phyloP scores from a whole-genome alignment of 1,140 invertebrate genomes.

The Solen grandis region DNA sequence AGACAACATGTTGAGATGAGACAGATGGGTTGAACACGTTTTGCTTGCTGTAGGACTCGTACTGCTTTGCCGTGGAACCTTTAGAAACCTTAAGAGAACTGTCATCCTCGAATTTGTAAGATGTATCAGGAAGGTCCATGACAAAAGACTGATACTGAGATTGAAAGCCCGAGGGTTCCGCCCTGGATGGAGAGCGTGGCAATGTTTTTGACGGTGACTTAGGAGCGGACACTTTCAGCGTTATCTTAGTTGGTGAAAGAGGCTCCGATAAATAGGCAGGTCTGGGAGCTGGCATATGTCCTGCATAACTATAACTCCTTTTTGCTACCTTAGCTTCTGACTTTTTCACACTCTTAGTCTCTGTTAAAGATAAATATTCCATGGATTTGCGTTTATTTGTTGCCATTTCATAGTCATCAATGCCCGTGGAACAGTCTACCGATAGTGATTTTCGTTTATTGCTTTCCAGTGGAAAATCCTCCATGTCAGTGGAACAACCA shows the following conservation, averaged over 20 bases:
- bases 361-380: background rate
- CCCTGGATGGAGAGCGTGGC: slow-evolving; percentile 43
- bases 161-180: slow-evolving; percentile 40
- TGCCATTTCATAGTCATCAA: background rate
- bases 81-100: background rate
- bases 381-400: slow-evolving; percentile 43
- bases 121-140: slow-evolving; percentile 32
- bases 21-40: background rate
- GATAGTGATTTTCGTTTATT: slow-evolving; percentile 32
- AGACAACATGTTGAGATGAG: background rate
- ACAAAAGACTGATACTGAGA: slow-evolving; percentile 52
- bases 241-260: slow-evolving; percentile 45
- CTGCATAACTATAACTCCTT: slow-evolving; percentile 35
- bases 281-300: slow-evolving; percentile 28
- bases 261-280: slow-evolving; percentile 44
- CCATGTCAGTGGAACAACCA: slow-evolving; percentile 26
- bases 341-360: slow-evolving; percentile 30
- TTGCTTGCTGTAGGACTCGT: background rate
- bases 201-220: slow-evolving; percentile 19
- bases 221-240: slow-evolving; percentile 31
- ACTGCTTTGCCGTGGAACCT: background rate
- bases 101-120: slow-evolving; percentile 45
- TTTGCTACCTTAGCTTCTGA: slow-evolving; percentile 20
- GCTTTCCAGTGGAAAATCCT: slow-evolving; percentile 33
- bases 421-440: slow-evolving; percentile 36